A percentile compares a stretch with the other conserved stretches of the same genome.
Conservation (phyloP, 2,113 vertebrate species). For the Gymnogyps californianus region DNA sequence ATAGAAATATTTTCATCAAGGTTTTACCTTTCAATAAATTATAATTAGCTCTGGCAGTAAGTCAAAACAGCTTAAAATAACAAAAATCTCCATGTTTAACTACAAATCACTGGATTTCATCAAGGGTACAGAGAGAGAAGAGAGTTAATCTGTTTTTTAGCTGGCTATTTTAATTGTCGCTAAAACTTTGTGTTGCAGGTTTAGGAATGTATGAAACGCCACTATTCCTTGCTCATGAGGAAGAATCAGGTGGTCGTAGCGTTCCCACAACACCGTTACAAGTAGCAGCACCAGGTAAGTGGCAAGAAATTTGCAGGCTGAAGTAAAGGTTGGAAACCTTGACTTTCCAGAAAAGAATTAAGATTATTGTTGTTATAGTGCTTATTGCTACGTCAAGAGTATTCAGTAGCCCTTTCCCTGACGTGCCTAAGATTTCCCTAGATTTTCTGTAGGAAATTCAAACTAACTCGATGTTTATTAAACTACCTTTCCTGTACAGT, state of each 20-base stretch:
- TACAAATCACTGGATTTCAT: neutral
- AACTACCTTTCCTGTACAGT: constrained; percentile 57
- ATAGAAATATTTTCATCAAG: neutral
- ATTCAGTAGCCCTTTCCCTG: neutral
- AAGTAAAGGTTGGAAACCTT: neutral
- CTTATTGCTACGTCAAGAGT: neutral
- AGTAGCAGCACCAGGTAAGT: constrained; percentile 83
- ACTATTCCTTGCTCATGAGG: constrained; percentile 87
- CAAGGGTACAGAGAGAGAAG: neutral
- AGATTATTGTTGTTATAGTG: accelerated
- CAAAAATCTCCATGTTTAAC: neutral
- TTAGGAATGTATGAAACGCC: constrained; percentile 93
- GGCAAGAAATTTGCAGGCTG: neutral
- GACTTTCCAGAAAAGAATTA: neutral
- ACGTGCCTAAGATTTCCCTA: neutral
- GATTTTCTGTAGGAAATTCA: neutral
- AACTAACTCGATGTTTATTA: neutral
- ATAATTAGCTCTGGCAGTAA: neutral
- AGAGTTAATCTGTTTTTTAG: neutral
- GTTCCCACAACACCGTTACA: constrained; percentile 91
- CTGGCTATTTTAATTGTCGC: neutral
- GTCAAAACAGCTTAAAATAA: neutral
- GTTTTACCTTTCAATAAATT: neutral
- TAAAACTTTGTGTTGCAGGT: constrained; percentile 70
- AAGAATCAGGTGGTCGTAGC: constrained; percentile 89